Percentiles rank a stretch among this genome's conserved stretches.
Conservation (phyloP, 2,113 vertebrate species). For the Odocoileus hemionus region DNA sequence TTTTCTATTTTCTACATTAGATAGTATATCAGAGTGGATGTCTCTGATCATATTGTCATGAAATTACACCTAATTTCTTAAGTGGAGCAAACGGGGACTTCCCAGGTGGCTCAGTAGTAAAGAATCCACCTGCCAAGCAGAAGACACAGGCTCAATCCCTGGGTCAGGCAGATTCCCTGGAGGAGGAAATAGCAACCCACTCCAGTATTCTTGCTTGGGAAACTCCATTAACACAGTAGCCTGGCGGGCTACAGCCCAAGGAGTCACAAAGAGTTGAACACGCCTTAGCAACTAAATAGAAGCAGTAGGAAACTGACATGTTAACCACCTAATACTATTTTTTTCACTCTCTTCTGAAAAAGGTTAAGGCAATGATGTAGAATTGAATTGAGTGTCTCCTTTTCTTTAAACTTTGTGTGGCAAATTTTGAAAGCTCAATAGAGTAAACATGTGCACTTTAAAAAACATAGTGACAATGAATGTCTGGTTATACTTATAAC, state of each 20-base stretch:
- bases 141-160: not conserved
- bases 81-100: not conserved
- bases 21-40: not conserved
- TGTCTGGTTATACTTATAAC: not conserved
- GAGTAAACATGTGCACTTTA: not conserved
- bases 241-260: rapidly evolving
- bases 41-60: not conserved
- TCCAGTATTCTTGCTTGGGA: not conserved
- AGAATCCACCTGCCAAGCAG: not conserved
- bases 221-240: not conserved
- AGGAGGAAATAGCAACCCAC: not conserved
- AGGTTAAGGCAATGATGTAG: not conserved
- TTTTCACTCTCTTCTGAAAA: not conserved
- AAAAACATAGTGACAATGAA: not conserved
- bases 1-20: not conserved
- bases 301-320: not conserved
- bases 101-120: not conserved
- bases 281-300: not conserved
- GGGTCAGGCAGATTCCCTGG: not conserved
- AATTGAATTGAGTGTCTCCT: not conserved
- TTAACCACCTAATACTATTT: not conserved
- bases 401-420: not conserved
- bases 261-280: not conserved
- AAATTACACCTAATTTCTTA: not conserved
- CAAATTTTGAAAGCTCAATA: not conserved